Evolutionary conservation across 2,113 vertebrate genomes (phyloP), one percentile per base, ranked within the genome.

Genomic region (Trematomus loennbergii): DNA sequence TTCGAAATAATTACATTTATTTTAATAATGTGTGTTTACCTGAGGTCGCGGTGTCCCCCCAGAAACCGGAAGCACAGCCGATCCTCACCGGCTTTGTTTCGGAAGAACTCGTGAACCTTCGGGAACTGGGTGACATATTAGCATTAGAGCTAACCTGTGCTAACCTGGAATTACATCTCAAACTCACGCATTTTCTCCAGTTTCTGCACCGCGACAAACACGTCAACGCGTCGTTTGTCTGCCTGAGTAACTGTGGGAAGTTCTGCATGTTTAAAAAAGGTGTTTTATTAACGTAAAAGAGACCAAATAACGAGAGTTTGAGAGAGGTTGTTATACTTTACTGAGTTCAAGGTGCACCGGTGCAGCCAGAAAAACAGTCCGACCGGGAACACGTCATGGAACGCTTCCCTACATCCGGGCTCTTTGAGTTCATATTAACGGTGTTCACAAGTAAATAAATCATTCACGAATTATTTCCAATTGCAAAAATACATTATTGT

Each of bases 31-130:
- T 2, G n/a, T 22, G 43, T 22, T 16, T 91, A 96, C 96, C 96
- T 93, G 96, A 88, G 0, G 89, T 88, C 12, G 94, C 91, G 0
- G 94, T 95, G 92, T 97, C 95, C 18, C 95, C 96, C 96, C 96
- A 96, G 87, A 96, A 97, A 7, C 92, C 94, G 0, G 96, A 96
- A 0, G 96, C 95, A 12, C 96, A 95, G 72, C 96, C 95, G 68
- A 96, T 88, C 52, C 96, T 92, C 18, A 96, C 92, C 0, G 90
- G 40, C 1, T 3, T 46, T 3, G 49, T 61, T 13, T 53, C 10
- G 0, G 71, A 10, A 0, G 85, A 54, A 0, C 40, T 52, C 0
- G 60, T 20, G 36, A 79, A 78, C 10, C 40, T 8, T 40, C 78
- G 75, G 75, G 6, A 29, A 10, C 79, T 2, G 49, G 1, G 5